phyloP scores from a whole-genome alignment of 37 sponge, comb jelly and placozoan genomes.

The Hormiphora californensis region DNA sequence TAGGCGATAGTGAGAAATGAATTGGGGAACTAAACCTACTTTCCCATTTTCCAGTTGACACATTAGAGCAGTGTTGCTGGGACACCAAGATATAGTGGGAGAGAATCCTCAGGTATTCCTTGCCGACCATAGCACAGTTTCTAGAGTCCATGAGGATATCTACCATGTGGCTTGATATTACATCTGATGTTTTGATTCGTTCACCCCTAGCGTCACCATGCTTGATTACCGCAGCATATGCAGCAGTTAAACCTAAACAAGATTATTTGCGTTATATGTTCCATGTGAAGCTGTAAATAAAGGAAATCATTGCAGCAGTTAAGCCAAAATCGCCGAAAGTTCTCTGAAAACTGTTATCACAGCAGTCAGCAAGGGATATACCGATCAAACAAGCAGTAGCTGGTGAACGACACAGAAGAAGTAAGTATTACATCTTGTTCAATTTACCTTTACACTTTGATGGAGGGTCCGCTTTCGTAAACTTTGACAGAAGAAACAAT shows the following conservation, averaged over 20 bases:
- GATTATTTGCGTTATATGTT: too few species aligned
- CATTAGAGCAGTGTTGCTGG: conserved; percentile 19
- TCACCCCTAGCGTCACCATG: conserved; percentile 35
- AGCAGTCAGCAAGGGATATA: not conserved
- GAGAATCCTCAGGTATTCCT: conserved; percentile 26
- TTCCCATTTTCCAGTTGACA: not conserved
- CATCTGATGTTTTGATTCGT: not conserved
- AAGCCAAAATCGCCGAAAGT: too few species aligned
- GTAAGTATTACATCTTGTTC: too few species aligned
- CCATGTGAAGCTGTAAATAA: not conserved
- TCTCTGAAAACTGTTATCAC: not conserved
- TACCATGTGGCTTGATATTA: not conserved
- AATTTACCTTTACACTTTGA: conserved; percentile 37
- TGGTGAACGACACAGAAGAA: too few species aligned
- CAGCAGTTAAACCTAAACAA: not conserved
- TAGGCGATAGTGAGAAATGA: too few species aligned
- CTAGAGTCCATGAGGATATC: not conserved
- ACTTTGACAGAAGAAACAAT: not conserved
- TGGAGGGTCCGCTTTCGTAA: not conserved
- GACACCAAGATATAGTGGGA: conserved; percentile 1
- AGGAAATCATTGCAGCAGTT: too few species aligned
- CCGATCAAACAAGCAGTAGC: too few species aligned
- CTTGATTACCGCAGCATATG: not conserved
- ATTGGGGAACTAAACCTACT: too few species aligned
- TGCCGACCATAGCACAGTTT: not conserved